Base-by-base conservation (phyloP, 1,140 invertebrate species). In the Acromyrmex charruanus region DNA sequence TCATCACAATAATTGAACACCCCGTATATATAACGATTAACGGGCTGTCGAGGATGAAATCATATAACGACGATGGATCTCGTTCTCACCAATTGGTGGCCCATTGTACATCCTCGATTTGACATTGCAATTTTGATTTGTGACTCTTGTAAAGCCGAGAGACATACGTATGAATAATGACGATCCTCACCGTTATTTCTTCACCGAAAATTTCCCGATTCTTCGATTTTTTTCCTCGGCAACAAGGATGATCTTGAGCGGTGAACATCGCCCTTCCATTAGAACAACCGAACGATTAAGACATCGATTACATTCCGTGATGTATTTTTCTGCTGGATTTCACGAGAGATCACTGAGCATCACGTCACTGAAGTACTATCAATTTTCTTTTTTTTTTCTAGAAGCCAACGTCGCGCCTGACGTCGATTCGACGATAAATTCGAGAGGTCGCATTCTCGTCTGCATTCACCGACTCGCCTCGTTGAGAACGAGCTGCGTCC, bases 401-500 rank as follows among this genome's bases (percentile, higher is more conserved):
- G 69, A 75, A 49, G 53, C 25, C 55, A 84, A 75, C 39, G 71
- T 81, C 65, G n/a, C 16, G 49, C n/a, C 53, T 31, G 55, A 59
- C 39, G 10, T 84, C 69, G 55, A 51, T 35, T 75, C 25, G 28
- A 69, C 66, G 66, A 69, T 69, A 28, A 69, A 51, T 69, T 81
- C 69, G 69, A 75, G 80, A 84, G 55, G 31, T 74, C 39, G 69
- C 69, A 14, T 35, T 44, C 71, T 82, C 39, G 31, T 74, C 59
- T 18, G 68, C 53, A 68, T 44, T 49, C 9, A 25, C 16, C 9
- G 25, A 51, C 49, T 51, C 16, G n/a, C 9, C 16, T 66, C 21
- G 14, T 44, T 14, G 21, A 84, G 25, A 51, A 21, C 18, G 55
- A 75, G 68, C 28, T n/a, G 53, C 25, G 55, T 69, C 16, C 21